Conservation (phyloP, 2,888 invertebrate species). For the Cantharis lateralis region DNA sequence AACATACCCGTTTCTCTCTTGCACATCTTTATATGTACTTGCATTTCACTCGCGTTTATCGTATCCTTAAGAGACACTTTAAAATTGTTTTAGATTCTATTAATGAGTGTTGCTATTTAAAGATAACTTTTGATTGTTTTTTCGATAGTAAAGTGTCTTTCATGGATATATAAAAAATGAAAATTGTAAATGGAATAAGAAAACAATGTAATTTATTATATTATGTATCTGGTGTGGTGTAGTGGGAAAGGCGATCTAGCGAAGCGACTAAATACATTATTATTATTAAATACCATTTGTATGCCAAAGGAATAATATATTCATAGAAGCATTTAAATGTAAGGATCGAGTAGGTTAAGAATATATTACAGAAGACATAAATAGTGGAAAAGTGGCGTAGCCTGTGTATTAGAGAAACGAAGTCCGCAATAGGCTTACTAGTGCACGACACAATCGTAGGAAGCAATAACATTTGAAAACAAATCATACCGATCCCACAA, state of each 20-base stretch:
- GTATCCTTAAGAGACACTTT: too few relatives aligned
- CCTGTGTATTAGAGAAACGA: conserved; percentile 23
- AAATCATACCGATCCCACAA: conserved; percentile 55
- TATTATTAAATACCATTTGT: conserved; percentile 1
- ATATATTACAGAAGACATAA: conserved; percentile 28
- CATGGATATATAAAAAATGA: too few relatives aligned
- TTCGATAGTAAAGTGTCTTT: too few relatives aligned
- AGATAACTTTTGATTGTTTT: too few relatives aligned
- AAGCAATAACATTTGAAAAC: conserved; percentile 53
- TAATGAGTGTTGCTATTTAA: too few relatives aligned
- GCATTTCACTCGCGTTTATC: too few relatives aligned
- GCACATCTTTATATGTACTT: too few relatives aligned
- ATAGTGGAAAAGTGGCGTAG: conserved; percentile 28
- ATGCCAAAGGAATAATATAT: conserved; percentile 7
- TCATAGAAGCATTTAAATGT: conserved; percentile 13
- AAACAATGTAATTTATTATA: not conserved
- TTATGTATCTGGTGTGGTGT: not conserved
- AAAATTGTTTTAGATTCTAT: too few relatives aligned
- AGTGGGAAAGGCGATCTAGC: not conserved
- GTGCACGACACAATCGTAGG: conserved; percentile 26
- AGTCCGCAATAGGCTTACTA: conserved; percentile 25
- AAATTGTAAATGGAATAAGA: not conserved
- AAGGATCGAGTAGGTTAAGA: conserved; percentile 26
- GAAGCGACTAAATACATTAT: not conserved
- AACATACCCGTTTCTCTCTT: too few relatives aligned